Percentiles rank a stretch among this genome's conserved stretches.
Conservation (phyloP, 2,888 invertebrate species). For the Agriopis leucophaearia region DNA sequence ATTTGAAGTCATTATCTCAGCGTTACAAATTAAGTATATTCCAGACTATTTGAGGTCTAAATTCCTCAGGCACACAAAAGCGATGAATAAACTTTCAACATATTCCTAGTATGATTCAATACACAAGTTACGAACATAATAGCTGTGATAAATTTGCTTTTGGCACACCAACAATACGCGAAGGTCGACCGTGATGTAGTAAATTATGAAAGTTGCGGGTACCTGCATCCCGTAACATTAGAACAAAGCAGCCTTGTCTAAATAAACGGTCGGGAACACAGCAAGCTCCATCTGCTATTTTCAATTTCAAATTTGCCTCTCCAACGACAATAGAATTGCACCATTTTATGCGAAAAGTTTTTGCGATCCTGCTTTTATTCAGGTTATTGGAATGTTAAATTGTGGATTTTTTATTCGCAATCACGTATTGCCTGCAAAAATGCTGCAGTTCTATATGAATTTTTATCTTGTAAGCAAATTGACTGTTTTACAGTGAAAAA, state of each 20-base stretch:
- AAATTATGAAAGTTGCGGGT: conserved; percentile 65
- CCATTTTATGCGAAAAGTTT: conserved; percentile 71
- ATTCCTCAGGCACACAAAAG: conserved; percentile 14
- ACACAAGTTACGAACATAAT: conserved; percentile 31
- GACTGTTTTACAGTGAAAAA: conserved; percentile 12
- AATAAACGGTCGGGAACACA: conserved; percentile 65
- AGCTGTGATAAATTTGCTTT: conserved; percentile 36
- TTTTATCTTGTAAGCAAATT: conserved; percentile 38
- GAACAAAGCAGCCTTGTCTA: conserved; percentile 67
- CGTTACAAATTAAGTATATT: not conserved
- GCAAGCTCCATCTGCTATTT: conserved; percentile 72
- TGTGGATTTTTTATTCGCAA: conserved; percentile 47
- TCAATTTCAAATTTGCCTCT: conserved; percentile 79
- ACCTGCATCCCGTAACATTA: conserved; percentile 69
- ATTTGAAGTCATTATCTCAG: too few species aligned
- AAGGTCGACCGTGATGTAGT: conserved; percentile 54
- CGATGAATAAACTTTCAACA: conserved; percentile 21
- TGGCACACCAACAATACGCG: conserved; percentile 38
- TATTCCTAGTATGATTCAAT: conserved; percentile 28
- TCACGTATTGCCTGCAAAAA: conserved; percentile 43
- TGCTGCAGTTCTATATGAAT: conserved; percentile 30
- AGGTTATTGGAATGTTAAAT: conserved; percentile 61
- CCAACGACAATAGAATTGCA: conserved; percentile 73
- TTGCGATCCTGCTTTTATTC: conserved; percentile 63
- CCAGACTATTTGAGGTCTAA: conserved; percentile 1